phyloP scores from a whole-genome alignment of 37 sponge, comb jelly and placozoan species.

The Amphimedon queenslandica region DNA sequence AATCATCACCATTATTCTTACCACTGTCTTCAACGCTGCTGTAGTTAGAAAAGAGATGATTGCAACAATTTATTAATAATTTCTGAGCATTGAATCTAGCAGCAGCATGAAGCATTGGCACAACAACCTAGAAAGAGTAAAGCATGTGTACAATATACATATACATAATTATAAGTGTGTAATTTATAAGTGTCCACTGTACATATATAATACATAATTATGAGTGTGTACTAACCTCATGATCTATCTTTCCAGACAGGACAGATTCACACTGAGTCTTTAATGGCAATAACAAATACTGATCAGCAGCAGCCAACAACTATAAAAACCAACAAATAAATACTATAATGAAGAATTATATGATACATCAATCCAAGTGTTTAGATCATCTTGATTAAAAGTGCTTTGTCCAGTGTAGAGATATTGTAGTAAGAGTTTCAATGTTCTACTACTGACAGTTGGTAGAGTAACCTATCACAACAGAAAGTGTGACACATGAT shows the following conservation, averaged over 20 bases:
- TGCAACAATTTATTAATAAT: neutral
- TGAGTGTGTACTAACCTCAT: too few relatives aligned
- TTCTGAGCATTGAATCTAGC: neutral
- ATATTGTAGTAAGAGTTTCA: constrained; percentile 59
- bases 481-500: neutral
- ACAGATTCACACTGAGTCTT: constrained; percentile 57
- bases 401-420: constrained; percentile 76
- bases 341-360: too few relatives aligned
- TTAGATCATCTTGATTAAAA: constrained; percentile 84
- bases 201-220: neutral
- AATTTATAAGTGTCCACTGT: neutral
- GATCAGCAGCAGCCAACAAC: constrained; percentile 69
- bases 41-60: neutral
- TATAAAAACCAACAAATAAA: too few relatives aligned
- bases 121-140: neutral
- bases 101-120: neutral
- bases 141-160: too few relatives aligned
- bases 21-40: neutral
- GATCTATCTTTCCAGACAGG: constrained; percentile 65
- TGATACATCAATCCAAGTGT: constrained; percentile 69
- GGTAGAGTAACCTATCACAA: constrained; percentile 49
- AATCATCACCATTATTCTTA: too few relatives aligned
- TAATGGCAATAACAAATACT: constrained; percentile 67
- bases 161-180: neutral
- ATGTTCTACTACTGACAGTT: constrained; percentile 31